Percentiles rank a stretch among this genome's conserved stretches.
These are phyloP conservation scores for Cotesia congregata DNA, from an alignment of 2,888 invertebrate species.

Conservation along the genomic window DNA sequence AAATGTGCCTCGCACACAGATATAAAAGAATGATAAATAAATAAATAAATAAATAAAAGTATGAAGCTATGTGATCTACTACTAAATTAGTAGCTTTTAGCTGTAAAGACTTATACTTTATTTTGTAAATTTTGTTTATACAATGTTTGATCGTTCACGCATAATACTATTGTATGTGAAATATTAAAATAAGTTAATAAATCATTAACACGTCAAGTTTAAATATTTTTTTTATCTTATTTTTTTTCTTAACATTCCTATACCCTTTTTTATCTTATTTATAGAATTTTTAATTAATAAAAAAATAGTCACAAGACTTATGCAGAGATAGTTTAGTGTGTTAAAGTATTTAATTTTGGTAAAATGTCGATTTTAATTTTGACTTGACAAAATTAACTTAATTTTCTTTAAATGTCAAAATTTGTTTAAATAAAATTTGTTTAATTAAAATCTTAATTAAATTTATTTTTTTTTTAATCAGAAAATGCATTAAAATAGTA, in stretches of 20 bases:
- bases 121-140: slow-evolving; percentile 71
- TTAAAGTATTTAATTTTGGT: too few relatives aligned
- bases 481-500: too few relatives aligned
- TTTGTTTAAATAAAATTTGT: too few relatives aligned
- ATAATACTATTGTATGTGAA: slow-evolving; percentile 71
- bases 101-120: slow-evolving; percentile 71
- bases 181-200: slow-evolving; percentile 69
- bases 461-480: too few relatives aligned
- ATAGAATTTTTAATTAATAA: too few relatives aligned
- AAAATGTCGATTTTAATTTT: too few relatives aligned
- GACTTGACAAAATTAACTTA: too few relatives aligned
- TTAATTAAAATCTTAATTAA: too few relatives aligned
- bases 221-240: slow-evolving; percentile 24
- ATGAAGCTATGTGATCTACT: slow-evolving; percentile 70
- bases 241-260: not conserved
- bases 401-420: too few relatives aligned
- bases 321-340: too few relatives aligned
- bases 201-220: slow-evolving; percentile 70
- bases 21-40: slow-evolving; percentile 50
- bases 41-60: slow-evolving; percentile 56
- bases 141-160: slow-evolving; percentile 70
- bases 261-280: not conserved
- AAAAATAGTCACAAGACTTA: too few relatives aligned
- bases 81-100: slow-evolving; percentile 69
- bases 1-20: slow-evolving; percentile 8